Percentiles rank a stretch among this genome's conserved stretches.
Evolutionary conservation across 2,888 invertebrate genomes (phyloP).

Genomic region (Drosophila borealis): DNA sequence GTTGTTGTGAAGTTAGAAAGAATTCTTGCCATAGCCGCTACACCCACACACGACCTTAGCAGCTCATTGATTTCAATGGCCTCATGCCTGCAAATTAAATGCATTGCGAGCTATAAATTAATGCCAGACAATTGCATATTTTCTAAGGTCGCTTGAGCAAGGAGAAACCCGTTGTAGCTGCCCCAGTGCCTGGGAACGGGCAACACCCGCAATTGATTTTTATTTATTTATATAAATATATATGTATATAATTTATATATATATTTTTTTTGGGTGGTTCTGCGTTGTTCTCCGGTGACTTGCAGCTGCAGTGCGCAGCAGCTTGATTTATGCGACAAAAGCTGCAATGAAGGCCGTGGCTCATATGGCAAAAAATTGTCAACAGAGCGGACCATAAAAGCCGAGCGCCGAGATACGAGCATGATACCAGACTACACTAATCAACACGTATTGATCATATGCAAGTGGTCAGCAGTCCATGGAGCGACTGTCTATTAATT

Average conservation of each 20-base stretch:
- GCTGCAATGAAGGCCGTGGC: constrained; percentile 70
- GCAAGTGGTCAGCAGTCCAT: constrained; percentile 60
- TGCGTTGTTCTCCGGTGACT: constrained; percentile 11
- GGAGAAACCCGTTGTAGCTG: constrained; percentile 43
- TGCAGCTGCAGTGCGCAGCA: constrained; percentile 46
- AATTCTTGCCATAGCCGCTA: constrained; percentile 31
- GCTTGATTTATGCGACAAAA: constrained; percentile 73
- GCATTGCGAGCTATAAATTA: constrained; percentile 64
- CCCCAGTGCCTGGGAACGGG: constrained; percentile 46
- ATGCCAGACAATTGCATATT: constrained; percentile 66
- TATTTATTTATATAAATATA: not conserved
- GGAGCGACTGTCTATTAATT: constrained; percentile 59
- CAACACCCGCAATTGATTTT: constrained; percentile 71
- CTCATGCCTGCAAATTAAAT: constrained; percentile 46
- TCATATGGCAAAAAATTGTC: constrained; percentile 76
- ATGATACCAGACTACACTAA: constrained; percentile 54
- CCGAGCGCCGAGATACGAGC: constrained; percentile 67
- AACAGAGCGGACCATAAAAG: constrained; percentile 77
- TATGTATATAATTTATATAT: not conserved
- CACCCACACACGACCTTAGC: constrained; percentile 68
- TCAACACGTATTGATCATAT: constrained; percentile 79
- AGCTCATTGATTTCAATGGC: constrained; percentile 73
- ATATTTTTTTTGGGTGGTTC: constrained; percentile 16
- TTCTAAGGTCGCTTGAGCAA: constrained; percentile 69
- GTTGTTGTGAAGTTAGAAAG: constrained; percentile 16